Conservation (phyloP, 1,140 invertebrate species). For the Euwallacea similis region DNA sequence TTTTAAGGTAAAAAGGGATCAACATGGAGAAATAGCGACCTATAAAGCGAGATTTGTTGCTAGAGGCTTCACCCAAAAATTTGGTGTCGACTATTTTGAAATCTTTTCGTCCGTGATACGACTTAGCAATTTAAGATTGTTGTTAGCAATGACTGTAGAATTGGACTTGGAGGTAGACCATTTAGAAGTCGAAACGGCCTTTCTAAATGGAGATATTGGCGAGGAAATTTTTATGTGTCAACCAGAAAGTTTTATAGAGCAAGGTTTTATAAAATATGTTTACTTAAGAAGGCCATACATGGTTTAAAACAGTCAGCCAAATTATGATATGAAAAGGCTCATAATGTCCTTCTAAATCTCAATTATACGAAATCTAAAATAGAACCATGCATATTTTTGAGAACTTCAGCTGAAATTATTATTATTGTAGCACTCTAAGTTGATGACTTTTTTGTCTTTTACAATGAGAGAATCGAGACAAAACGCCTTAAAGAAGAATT, state of each 20-base stretch:
- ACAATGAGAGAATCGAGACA: constrained; percentile 36
- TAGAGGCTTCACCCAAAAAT: constrained; percentile 50
- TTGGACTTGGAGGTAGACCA: constrained; percentile 43
- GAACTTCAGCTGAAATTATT: constrained; percentile 26
- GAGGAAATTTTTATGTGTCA: constrained; percentile 43
- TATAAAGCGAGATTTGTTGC: constrained; percentile 54
- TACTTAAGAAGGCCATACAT: constrained; percentile 49
- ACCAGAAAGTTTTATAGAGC: constrained; percentile 42
- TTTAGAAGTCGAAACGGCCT: constrained; percentile 53
- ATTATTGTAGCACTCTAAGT: constrained; percentile 49
- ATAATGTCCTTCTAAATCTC: constrained; percentile 36
- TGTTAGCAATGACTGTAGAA: constrained; percentile 43
- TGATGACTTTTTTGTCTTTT: constrained; percentile 49
- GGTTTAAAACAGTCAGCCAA: constrained; percentile 46
- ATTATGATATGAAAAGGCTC: constrained; percentile 43
- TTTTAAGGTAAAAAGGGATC: constrained; percentile 42
- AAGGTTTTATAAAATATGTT: constrained; percentile 31
- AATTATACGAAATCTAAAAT: constrained; percentile 39
- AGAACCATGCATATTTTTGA: constrained; percentile 51
- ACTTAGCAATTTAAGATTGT: constrained; percentile 38
- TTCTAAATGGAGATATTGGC: constrained; percentile 45
- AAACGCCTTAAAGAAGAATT: constrained; percentile 37
- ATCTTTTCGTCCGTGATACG: constrained; percentile 50
- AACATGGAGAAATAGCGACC: constrained; percentile 3
- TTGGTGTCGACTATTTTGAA: constrained; percentile 48